These are phyloP conservation scores for Diachasmimorpha longicaudata DNA, from an alignment of 1,140 invertebrate species.

Conservation along the genomic window DNA sequence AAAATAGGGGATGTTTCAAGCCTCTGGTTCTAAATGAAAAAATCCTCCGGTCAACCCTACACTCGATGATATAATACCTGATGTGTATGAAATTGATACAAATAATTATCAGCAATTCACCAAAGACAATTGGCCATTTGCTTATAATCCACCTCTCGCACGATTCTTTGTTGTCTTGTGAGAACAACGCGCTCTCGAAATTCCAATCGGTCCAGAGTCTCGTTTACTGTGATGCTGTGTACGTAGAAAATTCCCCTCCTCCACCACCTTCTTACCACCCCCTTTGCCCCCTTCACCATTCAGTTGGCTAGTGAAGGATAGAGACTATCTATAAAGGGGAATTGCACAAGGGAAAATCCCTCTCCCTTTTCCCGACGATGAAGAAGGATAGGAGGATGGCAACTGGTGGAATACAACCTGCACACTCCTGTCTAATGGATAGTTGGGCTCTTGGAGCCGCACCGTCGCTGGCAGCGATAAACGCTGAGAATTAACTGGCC, in stretches of 20 bases:
- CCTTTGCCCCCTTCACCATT: too few species aligned
- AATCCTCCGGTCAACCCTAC: too few species aligned
- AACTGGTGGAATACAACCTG: slow-evolving; percentile 38
- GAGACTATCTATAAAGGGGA: background rate
- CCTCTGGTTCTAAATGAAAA: too few species aligned
- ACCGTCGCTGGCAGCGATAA: slow-evolving; percentile 37
- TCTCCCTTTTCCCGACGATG: slow-evolving; percentile 23
- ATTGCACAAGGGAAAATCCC: background rate
- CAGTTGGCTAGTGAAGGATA: too few species aligned
- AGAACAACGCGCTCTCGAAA: slow-evolving; percentile 23
- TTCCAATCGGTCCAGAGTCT: slow-evolving; percentile 21
- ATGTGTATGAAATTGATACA: too few species aligned
- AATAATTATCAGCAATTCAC: background rate
- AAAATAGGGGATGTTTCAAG: too few species aligned
- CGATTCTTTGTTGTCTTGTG: slow-evolving; percentile 3
- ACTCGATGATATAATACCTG: too few species aligned
- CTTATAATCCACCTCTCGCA: background rate
- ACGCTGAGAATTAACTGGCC: slow-evolving; percentile 50
- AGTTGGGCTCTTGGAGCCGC: slow-evolving; percentile 36
- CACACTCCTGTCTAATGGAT: slow-evolving; percentile 53
- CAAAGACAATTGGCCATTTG: background rate
- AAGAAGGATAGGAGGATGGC: slow-evolving; percentile 34
- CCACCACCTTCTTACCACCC: too few species aligned
- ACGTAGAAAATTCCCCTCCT: background rate
- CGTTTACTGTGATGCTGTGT: slow-evolving; percentile 6